Conservation (phyloP, 2,113 vertebrate genomes). For the Stercorarius parasiticus region DNA sequence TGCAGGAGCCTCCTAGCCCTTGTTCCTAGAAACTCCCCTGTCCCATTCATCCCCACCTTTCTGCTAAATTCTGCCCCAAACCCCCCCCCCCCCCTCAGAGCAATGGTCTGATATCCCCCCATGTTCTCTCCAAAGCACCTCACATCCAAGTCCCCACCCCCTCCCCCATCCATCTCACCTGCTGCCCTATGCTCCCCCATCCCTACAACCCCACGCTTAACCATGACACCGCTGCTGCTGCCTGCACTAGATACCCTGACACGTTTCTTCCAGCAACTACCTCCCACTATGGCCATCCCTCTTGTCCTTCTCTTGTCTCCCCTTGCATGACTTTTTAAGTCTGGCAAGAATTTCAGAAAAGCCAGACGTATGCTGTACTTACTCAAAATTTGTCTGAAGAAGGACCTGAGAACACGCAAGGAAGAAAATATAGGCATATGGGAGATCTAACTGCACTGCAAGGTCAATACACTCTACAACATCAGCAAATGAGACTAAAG, state of each 20-base stretch:
- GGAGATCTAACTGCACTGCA: neutral
- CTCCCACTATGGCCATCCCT: neutral
- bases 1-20: neutral
- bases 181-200: neutral
- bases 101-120: accelerated
- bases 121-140: neutral
- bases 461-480: neutral
- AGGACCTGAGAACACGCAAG: neutral
- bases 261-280: accelerated
- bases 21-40: neutral
- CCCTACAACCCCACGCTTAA: neutral
- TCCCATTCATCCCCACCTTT: neutral
- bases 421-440: neutral
- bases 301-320: neutral
- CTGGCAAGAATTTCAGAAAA: neutral
- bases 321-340: neutral
- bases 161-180: neutral
- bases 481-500: accelerated
- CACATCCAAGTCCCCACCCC: neutral
- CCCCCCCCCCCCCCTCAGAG: neutral
- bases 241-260: neutral
- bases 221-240: neutral
- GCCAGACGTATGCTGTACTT: neutral
- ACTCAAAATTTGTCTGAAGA: neutral
- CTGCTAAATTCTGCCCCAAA: neutral